Base-by-base conservation (phyloP, 2,888 invertebrate genomes). In the Drosophila histrio region DNA sequence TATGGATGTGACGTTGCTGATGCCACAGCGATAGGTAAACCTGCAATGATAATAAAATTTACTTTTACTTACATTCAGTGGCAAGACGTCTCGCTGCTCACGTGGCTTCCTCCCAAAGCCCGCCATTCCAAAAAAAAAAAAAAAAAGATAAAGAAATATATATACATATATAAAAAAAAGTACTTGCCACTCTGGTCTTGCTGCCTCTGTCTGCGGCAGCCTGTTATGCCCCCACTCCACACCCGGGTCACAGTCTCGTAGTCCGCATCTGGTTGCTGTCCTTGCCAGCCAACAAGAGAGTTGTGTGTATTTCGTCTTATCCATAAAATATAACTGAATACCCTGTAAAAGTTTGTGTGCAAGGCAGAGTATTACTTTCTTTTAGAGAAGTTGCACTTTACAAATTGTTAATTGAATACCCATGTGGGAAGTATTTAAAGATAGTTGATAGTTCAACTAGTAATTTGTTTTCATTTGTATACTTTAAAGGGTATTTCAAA, bases 171-270 rank as follows among this genome's bases (percentile, higher is more conserved):
- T 50, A 57, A 62, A 43, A 62, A 53, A 39, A 68, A 87, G 88
- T n/a, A 89, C 88, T 90, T 76, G 89, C 84, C 78, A 62, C 72
- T 87, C 90, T 87, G 89, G 89, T 79, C 83, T 68, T 79, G 75
- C 79, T 80, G 83, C 79, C 85, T 79, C 77, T 72, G 83, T 68
- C 63, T 71, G 67, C 58, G 68, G 38, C 78, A 67, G 72, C 74
- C 70, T 79, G 73, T 72, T 77, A 56, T 63, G 68, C 65, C 62
- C 66, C 60, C 58, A 28, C 38, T 52, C 38, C 11, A 24, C 24
- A 8, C 41, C 50, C 61, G 50, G 32, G 58, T 57, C 54, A 24
- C 30, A 17, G 43, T 59, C 30, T 59, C 30, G 34, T 32, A 46
- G 24, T 34, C 46, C n/a, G 53, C 52, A 53, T 50, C 61, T 54